A percentile compares a stretch with the other conserved stretches of the same genome.
These are phyloP conservation scores for Phocides pigmalion DNA, from an alignment of 1,140 invertebrate species.

Conservation along the genomic window DNA sequence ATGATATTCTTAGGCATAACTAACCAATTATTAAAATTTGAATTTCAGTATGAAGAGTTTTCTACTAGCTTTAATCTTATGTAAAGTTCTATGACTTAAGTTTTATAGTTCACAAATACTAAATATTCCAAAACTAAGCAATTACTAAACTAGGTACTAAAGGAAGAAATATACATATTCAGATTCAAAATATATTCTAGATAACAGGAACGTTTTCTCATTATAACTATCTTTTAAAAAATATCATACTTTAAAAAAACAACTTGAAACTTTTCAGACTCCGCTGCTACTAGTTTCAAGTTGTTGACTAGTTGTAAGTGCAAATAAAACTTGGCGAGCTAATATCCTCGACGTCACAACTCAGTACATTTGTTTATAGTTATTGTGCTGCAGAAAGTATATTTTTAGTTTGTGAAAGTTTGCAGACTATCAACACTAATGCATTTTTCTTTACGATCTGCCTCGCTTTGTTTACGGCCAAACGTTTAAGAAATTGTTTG, in stretches of 20 bases:
- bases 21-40: no score
- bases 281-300: background rate
- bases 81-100: no score
- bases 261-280: background rate
- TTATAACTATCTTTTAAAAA: no score
- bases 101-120: no score
- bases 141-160: no score
- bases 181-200: no score
- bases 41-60: no score
- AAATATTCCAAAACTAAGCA: no score
- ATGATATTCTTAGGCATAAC: no score
- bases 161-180: no score
- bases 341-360: constrained; percentile 12
- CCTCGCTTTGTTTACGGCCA: background rate
- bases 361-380: constrained; percentile 15
- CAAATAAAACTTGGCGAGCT: constrained; percentile 14
- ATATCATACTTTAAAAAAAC: background rate
- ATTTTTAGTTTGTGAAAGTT: constrained; percentile 19
- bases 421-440: constrained; percentile 13
- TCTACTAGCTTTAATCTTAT: no score
- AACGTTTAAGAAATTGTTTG: constrained; percentile 8
- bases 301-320: constrained; percentile 11
- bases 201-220: no score
- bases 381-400: constrained; percentile 4
- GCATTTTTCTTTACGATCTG: constrained; percentile 17